Conservation (phyloP, 2,797 vertebrate species). For the Eulemur rubriventer region DNA sequence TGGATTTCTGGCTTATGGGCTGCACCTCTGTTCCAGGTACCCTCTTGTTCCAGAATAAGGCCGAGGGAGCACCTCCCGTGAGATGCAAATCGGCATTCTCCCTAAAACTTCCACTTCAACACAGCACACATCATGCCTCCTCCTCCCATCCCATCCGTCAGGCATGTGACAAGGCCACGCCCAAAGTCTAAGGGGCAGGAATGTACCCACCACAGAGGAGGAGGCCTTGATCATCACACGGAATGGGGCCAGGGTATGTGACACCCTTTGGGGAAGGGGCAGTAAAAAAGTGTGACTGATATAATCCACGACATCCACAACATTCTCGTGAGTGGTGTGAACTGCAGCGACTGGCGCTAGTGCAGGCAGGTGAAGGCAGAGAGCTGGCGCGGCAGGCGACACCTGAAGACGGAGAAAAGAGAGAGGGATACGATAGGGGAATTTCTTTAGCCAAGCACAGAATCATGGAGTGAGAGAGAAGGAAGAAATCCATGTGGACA, state of each 20-base stretch:
- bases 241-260: no score
- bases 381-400: neutral
- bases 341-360: neutral
- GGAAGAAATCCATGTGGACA: neutral
- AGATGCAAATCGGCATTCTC: neutral
- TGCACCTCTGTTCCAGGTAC: neutral
- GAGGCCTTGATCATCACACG: neutral
- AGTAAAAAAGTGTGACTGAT: neutral
- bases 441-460: neutral
- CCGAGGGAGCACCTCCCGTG: neutral
- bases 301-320: neutral
- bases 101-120: neutral
- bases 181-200: neutral
- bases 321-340: neutral
- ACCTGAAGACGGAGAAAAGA: neutral
- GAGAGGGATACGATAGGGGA: accelerated
- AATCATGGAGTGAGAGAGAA: neutral
- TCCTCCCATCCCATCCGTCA: neutral
- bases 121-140: neutral
- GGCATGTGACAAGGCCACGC: neutral
- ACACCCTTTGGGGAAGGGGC: neutral
- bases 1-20: neutral
- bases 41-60: neutral
- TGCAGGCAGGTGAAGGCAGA: neutral
- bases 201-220: accelerated